A percentile compares a stretch with the other conserved stretches of the same genome.
Conservation (phyloP, 2,888 invertebrate species). For the Plemyria rubiginata region DNA sequence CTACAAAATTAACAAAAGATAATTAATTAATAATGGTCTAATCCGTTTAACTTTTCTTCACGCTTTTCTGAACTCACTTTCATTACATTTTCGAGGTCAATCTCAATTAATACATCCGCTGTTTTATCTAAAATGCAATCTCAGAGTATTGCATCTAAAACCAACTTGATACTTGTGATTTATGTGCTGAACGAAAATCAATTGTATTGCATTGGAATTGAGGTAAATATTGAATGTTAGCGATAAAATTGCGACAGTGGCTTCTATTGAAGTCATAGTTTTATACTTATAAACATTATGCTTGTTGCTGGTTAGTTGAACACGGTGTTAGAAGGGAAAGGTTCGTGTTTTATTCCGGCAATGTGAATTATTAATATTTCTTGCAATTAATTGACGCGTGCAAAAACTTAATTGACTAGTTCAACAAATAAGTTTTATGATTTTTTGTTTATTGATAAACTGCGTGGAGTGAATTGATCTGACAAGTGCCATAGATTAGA, state of each 20-base stretch:
- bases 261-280: conserved; percentile 69
- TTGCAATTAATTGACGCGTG: conserved; percentile 7
- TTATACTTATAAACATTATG: conserved; percentile 78
- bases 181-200: conserved; percentile 43
- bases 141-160: conserved; percentile 61
- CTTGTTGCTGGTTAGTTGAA: conserved; percentile 76
- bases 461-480: conserved; percentile 38
- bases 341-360: conserved; percentile 54
- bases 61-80: conserved; percentile 55
- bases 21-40: conserved; percentile 28
- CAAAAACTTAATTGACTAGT: too few relatives aligned
- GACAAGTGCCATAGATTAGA: conserved; percentile 37
- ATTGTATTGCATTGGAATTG: conserved; percentile 46
- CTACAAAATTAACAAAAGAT: conserved; percentile 5
- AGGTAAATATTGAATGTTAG: conserved; percentile 37
- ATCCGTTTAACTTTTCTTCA: conserved; percentile 44
- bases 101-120: conserved; percentile 42
- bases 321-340: conserved; percentile 75
- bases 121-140: conserved; percentile 59
- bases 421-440: too few relatives aligned
- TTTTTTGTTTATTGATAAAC: too few relatives aligned
- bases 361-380: conserved; percentile 26
- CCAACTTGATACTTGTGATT: conserved; percentile 56
- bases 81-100: conserved; percentile 49
- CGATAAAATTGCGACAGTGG: conserved; percentile 69